phyloP scores from a whole-genome alignment of 2,888 invertebrate species.

The Odiellus spinosus region DNA sequence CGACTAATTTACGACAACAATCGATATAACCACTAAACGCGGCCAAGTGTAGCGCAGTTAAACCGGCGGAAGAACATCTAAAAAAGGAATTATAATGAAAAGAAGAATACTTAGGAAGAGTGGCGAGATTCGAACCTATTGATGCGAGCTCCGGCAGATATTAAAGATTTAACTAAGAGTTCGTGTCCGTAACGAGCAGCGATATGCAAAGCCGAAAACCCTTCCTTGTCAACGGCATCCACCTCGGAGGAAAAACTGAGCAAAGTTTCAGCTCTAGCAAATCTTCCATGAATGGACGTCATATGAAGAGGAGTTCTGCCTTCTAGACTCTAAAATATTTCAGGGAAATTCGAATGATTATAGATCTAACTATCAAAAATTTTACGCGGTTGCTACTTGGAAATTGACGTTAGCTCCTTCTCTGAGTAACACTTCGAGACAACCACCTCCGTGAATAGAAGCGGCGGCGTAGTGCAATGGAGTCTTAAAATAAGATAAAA shows the following conservation, averaged over 20 bases:
- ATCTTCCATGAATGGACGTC: slow-evolving; percentile 47
- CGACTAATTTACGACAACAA: slow-evolving; percentile 42
- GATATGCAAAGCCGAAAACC: slow-evolving; percentile 45
- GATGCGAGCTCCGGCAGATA: slow-evolving; percentile 37
- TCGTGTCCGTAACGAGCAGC: slow-evolving; percentile 46
- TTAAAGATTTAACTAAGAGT: slow-evolving; percentile 37
- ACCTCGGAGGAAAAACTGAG: slow-evolving; percentile 37
- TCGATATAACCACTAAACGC: slow-evolving; percentile 45
- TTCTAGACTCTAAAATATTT: slow-evolving; percentile 31
- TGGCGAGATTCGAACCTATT: slow-evolving; percentile 25
- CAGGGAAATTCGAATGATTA: neutral
- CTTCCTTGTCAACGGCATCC: slow-evolving; percentile 30
- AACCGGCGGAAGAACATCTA: slow-evolving; percentile 30
- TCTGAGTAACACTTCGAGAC: slow-evolving; percentile 40
- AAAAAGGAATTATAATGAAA: neutral
- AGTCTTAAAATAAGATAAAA: slow-evolving; percentile 31
- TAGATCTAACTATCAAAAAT: no score
- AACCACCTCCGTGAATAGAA: slow-evolving; percentile 43
- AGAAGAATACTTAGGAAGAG: slow-evolving; percentile 1
- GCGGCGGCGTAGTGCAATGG: slow-evolving; percentile 45
- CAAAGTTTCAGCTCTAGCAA: slow-evolving; percentile 43
- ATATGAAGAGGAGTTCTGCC: slow-evolving; percentile 46
- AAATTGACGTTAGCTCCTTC: slow-evolving; percentile 39
- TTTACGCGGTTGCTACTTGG: no score
- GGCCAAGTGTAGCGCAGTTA: slow-evolving; percentile 45